Conservation (phyloP, 2,888 invertebrate species). For the Nematopogon swammerdamellus region DNA sequence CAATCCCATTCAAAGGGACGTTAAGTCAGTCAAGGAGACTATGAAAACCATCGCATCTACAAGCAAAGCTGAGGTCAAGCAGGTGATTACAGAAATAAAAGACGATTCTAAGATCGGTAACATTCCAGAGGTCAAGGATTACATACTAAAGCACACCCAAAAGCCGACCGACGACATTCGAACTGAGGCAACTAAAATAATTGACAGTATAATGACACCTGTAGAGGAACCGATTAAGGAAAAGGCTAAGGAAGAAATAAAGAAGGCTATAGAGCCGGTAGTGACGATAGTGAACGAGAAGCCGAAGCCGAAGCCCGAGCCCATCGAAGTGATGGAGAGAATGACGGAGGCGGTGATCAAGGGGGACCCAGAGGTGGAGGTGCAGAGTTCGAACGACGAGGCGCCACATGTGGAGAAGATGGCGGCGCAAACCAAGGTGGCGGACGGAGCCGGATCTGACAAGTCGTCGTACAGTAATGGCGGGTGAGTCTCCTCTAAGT, state of each 20-base stretch:
- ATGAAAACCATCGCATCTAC: conserved; percentile 25
- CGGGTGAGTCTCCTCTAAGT: conserved; percentile 32
- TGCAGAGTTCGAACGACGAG: conserved; percentile 56
- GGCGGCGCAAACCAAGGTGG: conserved; percentile 21
- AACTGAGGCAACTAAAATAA: conserved; percentile 38
- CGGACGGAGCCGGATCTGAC: conserved; percentile 33
- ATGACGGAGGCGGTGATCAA: conserved; percentile 47
- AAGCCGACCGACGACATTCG: conserved; percentile 31
- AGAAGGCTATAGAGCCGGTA: conserved; percentile 35
- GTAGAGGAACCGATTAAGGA: conserved; percentile 32
- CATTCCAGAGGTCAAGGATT: conserved; percentile 13
- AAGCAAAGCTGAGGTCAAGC: conserved; percentile 25
- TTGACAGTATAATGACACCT: conserved; percentile 46
- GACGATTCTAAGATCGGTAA: conserved; percentile 16
- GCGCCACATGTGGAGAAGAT: conserved; percentile 30
- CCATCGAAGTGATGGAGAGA: conserved; percentile 23
- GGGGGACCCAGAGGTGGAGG: conserved; percentile 58
- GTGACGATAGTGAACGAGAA: conserved; percentile 42
- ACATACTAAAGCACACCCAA: conserved; percentile 19
- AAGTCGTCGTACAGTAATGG: conserved; percentile 42
- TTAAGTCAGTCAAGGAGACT: conserved; percentile 24
- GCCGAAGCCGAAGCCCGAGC: conserved; percentile 23
- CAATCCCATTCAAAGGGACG: conserved; percentile 17
- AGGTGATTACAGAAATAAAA: conserved; percentile 25
- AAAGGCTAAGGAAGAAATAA: conserved; percentile 15